Conservation (phyloP, 2,888 invertebrate species). For the Sylvicola cinctus region DNA sequence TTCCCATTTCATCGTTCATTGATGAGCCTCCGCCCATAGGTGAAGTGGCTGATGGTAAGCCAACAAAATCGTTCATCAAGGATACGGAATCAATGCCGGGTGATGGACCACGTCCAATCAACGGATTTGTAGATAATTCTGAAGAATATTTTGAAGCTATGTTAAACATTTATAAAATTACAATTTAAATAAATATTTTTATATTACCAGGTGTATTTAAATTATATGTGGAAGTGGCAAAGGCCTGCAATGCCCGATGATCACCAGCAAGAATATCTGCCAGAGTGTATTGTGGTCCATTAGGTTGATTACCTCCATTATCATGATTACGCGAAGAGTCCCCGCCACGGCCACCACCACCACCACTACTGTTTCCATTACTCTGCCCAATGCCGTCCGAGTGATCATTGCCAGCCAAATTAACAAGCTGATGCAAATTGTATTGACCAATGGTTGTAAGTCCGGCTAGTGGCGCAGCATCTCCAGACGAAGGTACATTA, state of each 20-base stretch:
- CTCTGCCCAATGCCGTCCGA: too few species aligned
- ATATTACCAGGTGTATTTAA: constrained; percentile 36
- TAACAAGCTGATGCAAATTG: constrained; percentile 66
- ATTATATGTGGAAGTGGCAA: constrained; percentile 75
- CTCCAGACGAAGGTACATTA: constrained; percentile 16
- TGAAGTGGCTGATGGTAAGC: constrained; percentile 37
- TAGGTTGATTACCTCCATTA: constrained; percentile 30
- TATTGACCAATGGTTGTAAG: constrained; percentile 62
- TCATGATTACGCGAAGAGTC: too few species aligned
- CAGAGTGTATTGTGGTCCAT: constrained; percentile 42
- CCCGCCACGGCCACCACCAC: too few species aligned
- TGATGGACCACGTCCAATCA: constrained; percentile 37
- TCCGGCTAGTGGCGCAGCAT: constrained; percentile 26
- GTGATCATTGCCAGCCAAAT: constrained; percentile 48
- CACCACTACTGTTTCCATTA: too few species aligned
- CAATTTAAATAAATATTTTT: constrained; percentile 3
- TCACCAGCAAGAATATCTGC: constrained; percentile 56
- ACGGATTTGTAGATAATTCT: constrained; percentile 27
- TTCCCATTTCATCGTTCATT: constrained; percentile 24
- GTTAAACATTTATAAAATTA: constrained; percentile 5
- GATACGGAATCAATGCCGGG: constrained; percentile 32
- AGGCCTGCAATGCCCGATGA: constrained; percentile 63
- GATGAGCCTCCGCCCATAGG: constrained; percentile 22
- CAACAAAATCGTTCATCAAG: constrained; percentile 34
- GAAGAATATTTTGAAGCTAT: too few species aligned